Conservation (phyloP, 1,140 invertebrate species). For the Limonius californicus region DNA sequence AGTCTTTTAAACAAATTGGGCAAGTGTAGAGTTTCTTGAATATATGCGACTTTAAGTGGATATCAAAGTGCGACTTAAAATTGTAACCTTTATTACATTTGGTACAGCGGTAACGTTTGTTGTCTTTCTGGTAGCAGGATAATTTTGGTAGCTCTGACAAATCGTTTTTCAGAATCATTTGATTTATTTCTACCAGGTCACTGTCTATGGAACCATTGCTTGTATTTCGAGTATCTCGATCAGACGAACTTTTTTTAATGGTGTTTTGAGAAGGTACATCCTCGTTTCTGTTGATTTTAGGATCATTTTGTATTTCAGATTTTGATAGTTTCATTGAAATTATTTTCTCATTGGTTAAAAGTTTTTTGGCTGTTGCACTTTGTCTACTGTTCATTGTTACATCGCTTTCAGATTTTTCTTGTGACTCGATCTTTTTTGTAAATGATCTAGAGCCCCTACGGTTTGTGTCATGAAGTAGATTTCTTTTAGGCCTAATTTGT, state of each 20-base stretch:
- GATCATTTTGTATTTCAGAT: too few species aligned
- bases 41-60: constrained; percentile 34
- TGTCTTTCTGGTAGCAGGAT: not conserved
- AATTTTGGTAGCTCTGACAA: too few species aligned
- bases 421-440: too few species aligned
- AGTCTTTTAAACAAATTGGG: not conserved
- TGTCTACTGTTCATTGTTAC: not conserved
- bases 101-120: constrained; percentile 21
- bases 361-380: too few species aligned
- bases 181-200: too few species aligned
- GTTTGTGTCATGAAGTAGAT: too few species aligned
- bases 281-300: not conserved
- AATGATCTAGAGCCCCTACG: too few species aligned
- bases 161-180: too few species aligned
- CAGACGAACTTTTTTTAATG: not conserved
- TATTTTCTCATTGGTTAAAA: too few species aligned
- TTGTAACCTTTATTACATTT: constrained; percentile 32
- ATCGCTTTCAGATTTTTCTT: not conserved
- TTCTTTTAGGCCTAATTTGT: not conserved
- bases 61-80: constrained; percentile 27
- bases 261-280: not conserved
- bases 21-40: constrained; percentile 29
- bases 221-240: not conserved
- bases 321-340: too few species aligned
- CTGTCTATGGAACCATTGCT: too few species aligned